phyloP scores from a whole-genome alignment of 2,888 invertebrate genomes.

The Hedya salicella region DNA sequence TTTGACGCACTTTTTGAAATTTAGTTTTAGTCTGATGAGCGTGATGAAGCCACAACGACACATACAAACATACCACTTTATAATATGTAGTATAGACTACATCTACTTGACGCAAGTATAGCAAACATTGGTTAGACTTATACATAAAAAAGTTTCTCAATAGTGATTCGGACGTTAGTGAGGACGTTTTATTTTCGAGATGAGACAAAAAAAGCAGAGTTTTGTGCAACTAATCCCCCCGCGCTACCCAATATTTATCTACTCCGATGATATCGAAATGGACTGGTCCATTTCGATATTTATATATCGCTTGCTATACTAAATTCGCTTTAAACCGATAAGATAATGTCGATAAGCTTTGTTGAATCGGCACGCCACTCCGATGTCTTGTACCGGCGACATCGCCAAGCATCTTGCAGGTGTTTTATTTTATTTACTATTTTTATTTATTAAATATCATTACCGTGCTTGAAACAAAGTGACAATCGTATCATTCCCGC shows the following conservation, averaged over 20 bases:
- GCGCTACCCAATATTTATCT: background rate
- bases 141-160: too few species aligned
- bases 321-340: conserved; percentile 63
- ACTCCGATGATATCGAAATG: too few species aligned
- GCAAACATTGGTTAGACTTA: too few species aligned
- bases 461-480: conserved; percentile 7
- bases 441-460: background rate
- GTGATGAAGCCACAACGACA: too few species aligned
- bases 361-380: conserved; percentile 46
- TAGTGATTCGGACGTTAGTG: too few species aligned
- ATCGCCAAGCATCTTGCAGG: conserved; percentile 71
- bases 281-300: conserved; percentile 14
- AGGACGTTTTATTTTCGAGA: too few species aligned
- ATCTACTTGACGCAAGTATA: too few species aligned
- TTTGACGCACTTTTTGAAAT: too few species aligned
- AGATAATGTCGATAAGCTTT: conserved; percentile 59
- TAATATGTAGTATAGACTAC: too few species aligned
- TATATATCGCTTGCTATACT: conserved; percentile 51
- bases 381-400: conserved; percentile 71
- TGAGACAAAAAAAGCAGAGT: background rate
- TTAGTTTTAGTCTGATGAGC: too few species aligned
- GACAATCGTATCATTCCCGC: conserved; percentile 16
- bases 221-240: background rate
- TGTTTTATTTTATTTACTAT: conserved; percentile 48
- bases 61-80: too few species aligned